phyloP scores from a whole-genome alignment of 2,888 invertebrate genomes.

The Scaptomyza flava region DNA sequence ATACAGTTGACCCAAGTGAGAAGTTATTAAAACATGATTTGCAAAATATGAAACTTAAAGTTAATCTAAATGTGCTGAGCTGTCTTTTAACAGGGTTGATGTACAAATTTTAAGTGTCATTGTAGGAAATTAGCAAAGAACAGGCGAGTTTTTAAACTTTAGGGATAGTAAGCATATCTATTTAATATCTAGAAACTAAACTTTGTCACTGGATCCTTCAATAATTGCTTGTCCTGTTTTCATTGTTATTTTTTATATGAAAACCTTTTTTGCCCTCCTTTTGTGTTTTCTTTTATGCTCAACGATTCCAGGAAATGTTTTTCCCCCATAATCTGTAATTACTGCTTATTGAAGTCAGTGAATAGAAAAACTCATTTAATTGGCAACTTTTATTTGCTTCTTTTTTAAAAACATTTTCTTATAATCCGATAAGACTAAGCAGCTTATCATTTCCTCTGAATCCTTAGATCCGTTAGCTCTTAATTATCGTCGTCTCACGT shows the following conservation, averaged over 20 bases:
- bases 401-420: not conserved
- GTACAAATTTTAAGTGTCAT: no score
- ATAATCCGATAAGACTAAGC: conserved; percentile 22
- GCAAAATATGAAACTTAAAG: not conserved
- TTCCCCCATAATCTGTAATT: not conserved
- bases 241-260: not conserved
- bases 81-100: not conserved
- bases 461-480: conserved; percentile 9
- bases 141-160: no score
- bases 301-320: not conserved
- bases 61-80: not conserved
- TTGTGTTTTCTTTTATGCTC: not conserved
- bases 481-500: conserved; percentile 36
- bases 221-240: not conserved
- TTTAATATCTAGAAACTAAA: no score
- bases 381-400: conserved; percentile 2
- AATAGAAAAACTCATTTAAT: not conserved
- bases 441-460: conserved; percentile 17
- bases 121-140: no score
- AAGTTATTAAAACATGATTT: not conserved
- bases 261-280: not conserved
- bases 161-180: no score
- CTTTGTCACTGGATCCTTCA: not conserved
- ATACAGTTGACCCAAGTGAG: not conserved
- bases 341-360: not conserved